Evolutionary conservation across 1,140 invertebrate genomes (phyloP).

Genomic region (Kradibia gibbosae): DNA sequence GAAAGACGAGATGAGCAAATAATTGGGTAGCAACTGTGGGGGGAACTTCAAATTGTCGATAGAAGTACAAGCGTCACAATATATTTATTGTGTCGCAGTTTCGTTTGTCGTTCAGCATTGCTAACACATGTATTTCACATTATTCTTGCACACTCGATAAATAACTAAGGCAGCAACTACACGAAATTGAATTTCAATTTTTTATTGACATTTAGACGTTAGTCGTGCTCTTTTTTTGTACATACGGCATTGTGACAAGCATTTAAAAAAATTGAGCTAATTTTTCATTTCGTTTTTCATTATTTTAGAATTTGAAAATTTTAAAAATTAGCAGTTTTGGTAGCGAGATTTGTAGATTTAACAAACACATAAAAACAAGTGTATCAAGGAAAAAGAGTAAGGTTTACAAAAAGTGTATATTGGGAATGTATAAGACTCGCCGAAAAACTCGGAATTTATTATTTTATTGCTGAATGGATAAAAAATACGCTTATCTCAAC

Average conservation of each 20-base stretch:
- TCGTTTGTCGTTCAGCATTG: constrained; percentile 5
- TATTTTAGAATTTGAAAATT: constrained; percentile 36
- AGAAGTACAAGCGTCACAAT: constrained; percentile 15
- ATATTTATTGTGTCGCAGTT: constrained; percentile 23
- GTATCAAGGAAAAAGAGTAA: constrained; percentile 16
- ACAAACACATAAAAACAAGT: constrained; percentile 6
- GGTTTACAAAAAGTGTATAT: constrained; percentile 34
- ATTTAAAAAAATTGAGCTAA: not conserved
- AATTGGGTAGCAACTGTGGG: not conserved
- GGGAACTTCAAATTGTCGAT: constrained; percentile 40
- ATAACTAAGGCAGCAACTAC: not conserved
- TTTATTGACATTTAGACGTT: not conserved
- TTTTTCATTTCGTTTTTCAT: not conserved
- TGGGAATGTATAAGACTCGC: constrained; percentile 51
- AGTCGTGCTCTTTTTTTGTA: not conserved
- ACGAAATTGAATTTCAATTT: not conserved
- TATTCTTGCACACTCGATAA: not conserved
- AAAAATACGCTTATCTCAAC: constrained; percentile 1
- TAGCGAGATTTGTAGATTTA: not conserved
- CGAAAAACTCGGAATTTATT: constrained; percentile 47
- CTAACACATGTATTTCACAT: not conserved
- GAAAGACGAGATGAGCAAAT: not conserved
- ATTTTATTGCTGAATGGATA: constrained; percentile 42
- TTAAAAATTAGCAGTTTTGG: constrained; percentile 44
- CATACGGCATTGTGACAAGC: not conserved